These are phyloP conservation scores for Sinodicranocentrus sp. DNA, from an alignment of 2,888 invertebrate species.

Conservation along the genomic window DNA sequence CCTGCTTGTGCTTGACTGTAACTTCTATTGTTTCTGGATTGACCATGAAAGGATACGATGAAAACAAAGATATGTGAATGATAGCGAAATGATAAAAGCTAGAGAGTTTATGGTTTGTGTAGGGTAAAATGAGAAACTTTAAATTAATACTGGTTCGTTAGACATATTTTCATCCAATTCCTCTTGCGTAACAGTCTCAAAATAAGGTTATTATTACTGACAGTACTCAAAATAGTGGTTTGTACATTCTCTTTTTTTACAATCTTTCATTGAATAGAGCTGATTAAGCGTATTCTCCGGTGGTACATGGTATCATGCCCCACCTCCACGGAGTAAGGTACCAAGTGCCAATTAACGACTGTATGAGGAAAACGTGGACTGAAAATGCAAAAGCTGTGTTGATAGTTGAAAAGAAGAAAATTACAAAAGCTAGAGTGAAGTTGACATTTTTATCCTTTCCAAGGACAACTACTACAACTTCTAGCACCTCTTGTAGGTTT, in stretches of 20 bases:
- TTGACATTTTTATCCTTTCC: not conserved
- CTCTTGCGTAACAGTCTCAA: not conserved
- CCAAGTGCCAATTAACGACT: conserved; percentile 12
- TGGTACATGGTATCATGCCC: too few species aligned
- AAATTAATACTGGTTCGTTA: conserved; percentile 7
- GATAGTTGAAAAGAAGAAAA: too few species aligned
- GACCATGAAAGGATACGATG: not conserved
- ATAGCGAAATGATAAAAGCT: not conserved
- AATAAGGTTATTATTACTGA: not conserved
- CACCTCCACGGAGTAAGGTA: too few species aligned
- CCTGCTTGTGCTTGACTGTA: not conserved
- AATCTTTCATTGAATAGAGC: too few species aligned
- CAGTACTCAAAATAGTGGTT: not conserved
- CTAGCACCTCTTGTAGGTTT: not conserved
- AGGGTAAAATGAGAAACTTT: not conserved
- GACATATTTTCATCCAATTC: not conserved
- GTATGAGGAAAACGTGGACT: not conserved
- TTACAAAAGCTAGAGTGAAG: not conserved
- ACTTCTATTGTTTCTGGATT: not conserved
- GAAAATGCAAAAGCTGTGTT: too few species aligned
- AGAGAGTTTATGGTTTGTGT: not conserved
- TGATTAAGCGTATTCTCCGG: too few species aligned
- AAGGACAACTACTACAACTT: not conserved
- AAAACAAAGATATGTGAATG: not conserved
- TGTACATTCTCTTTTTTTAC: not conserved